Percentiles rank a stretch among this genome's conserved stretches.
Conservation (phyloP, 2,113 vertebrate genomes). For the Platycercus adscitus region DNA sequence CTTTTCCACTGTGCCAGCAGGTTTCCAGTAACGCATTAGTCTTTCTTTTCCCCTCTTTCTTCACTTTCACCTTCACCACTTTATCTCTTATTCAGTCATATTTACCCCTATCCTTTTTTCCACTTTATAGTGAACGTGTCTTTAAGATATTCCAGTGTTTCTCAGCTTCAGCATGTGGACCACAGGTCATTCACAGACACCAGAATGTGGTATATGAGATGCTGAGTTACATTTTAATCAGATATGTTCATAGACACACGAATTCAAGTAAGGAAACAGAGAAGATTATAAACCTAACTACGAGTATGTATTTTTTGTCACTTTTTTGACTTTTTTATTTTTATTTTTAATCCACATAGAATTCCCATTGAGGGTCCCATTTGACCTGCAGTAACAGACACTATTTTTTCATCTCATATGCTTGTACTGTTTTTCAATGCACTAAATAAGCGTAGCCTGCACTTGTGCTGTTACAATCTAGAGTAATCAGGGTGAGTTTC, state of each 20-base stretch:
- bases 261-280: neutral
- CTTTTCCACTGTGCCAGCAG: neutral
- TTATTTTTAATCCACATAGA: neutral
- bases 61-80: neutral
- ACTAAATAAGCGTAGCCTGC: neutral
- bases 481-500: neutral
- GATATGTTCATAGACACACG: neutral
- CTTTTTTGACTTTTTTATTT: neutral
- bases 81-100: neutral
- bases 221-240: neutral
- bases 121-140: neutral
- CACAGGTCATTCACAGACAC: neutral
- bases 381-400: neutral
- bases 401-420: neutral
- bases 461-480: neutral
- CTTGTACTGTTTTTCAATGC: neutral
- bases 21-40: neutral
- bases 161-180: neutral
- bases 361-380: neutral
- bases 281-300: fast-evolving
- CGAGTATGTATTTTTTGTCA: neutral
- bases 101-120: neutral
- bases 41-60: neutral
- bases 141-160: neutral
- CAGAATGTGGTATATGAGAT: neutral